Percentiles rank a stretch among this genome's conserved stretches.
Conservation (phyloP, 2,113 vertebrate species). For the Esox niger region DNA sequence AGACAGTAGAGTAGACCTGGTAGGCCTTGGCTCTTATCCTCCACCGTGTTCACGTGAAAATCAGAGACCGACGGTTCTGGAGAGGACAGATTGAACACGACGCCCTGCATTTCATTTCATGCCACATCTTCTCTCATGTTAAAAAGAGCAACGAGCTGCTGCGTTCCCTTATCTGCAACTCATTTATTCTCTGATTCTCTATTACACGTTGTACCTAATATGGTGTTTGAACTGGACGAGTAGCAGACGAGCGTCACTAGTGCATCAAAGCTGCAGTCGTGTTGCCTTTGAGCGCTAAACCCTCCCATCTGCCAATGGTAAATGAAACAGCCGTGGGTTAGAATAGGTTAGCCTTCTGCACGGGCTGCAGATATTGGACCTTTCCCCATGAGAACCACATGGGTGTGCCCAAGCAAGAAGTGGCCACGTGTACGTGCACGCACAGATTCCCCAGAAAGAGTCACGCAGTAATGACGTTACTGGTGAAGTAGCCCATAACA, state of each 20-base stretch:
- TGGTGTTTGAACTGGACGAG: constrained; percentile 21
- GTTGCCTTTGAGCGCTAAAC: neutral
- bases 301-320: neutral
- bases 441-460: too few species aligned
- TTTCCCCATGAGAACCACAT: neutral
- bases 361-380: neutral
- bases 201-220: constrained; percentile 28
- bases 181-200: constrained; percentile 55
- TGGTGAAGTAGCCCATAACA: too few species aligned
- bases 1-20: constrained; percentile 36
- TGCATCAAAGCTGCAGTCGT: neutral
- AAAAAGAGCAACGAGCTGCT: constrained; percentile 32
- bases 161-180: constrained; percentile 27
- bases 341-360: neutral
- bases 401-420: neutral
- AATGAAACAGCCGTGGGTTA: neutral
- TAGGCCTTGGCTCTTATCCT: constrained; percentile 36
- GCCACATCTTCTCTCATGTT: constrained; percentile 28
- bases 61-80: constrained; percentile 21
- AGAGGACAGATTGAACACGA: constrained; percentile 26
- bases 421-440: neutral
- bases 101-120: constrained; percentile 30
- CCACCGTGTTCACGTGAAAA: constrained; percentile 46
- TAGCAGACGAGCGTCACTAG: neutral
- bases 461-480: too few species aligned